Evolutionary conservation across 1,140 invertebrate genomes (phyloP).

Genomic region (Tetramorium simillimum): DNA sequence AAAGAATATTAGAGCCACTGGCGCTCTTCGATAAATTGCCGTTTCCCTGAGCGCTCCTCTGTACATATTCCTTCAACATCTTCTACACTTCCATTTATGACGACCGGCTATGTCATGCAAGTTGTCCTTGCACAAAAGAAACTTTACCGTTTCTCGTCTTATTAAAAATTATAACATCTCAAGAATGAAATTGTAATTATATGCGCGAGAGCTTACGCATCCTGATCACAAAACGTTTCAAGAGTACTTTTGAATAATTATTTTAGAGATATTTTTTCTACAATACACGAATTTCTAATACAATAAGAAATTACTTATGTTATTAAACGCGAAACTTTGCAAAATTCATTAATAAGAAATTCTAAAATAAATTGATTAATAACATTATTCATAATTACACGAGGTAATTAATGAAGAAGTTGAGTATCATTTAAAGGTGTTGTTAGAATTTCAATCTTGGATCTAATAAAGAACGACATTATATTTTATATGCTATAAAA

Average conservation of each 20-base stretch:
- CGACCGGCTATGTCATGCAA: background rate
- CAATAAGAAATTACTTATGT: background rate
- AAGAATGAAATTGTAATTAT: background rate
- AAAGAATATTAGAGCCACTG: slow-evolving; percentile 70
- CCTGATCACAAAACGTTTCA: background rate
- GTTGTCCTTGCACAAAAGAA: slow-evolving; percentile 5
- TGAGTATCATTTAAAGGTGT: background rate
- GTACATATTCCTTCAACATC: background rate
- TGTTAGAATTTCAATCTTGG: slow-evolving; percentile 23
- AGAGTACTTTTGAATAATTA: background rate
- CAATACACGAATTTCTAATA: background rate
- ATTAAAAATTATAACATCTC: background rate
- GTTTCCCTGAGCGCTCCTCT: slow-evolving; percentile 36
- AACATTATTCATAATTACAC: background rate
- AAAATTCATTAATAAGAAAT: background rate
- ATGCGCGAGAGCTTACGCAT: background rate
- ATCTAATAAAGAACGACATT: slow-evolving; percentile 1
- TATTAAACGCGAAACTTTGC: background rate
- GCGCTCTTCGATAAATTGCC: slow-evolving; percentile 66
- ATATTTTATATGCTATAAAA: slow-evolving; percentile 35
- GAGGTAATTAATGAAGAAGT: slow-evolving; percentile 24
- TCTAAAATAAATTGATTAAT: background rate
- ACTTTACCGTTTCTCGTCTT: background rate
- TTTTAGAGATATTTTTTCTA: background rate
- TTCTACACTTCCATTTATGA: slow-evolving; percentile 20